These are phyloP conservation scores for Leucania comma DNA, from an alignment of 2,888 invertebrate species.

Conservation along the genomic window DNA sequence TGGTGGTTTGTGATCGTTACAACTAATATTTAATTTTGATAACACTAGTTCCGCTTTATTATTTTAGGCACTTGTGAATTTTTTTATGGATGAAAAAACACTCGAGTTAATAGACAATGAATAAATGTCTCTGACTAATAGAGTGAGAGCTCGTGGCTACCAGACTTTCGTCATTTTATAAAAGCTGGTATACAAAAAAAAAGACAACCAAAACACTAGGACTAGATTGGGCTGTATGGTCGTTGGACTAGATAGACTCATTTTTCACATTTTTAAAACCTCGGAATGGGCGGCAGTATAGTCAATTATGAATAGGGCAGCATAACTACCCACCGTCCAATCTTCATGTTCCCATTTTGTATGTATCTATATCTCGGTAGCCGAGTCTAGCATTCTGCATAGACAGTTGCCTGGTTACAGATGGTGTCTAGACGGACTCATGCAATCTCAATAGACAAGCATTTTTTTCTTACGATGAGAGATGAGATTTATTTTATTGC, in stretches of 20 bases:
- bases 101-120: too few relatives aligned
- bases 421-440: conserved; percentile 10
- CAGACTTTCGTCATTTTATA: too few relatives aligned
- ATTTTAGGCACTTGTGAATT: too few relatives aligned
- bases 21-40: too few relatives aligned
- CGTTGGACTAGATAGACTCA: too few relatives aligned
- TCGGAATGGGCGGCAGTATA: background rate
- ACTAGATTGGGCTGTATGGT: too few relatives aligned
- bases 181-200: too few relatives aligned
- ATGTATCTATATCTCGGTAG: background rate
- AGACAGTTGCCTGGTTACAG: background rate
- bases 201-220: background rate
- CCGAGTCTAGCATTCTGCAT: background rate
- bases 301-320: background rate
- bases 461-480: background rate
- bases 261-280: background rate
- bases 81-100: too few relatives aligned
- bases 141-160: too few relatives aligned
- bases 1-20: too few relatives aligned
- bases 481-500: background rate
- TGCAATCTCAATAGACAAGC: background rate
- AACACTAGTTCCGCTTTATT: too few relatives aligned
- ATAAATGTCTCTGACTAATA: too few relatives aligned
- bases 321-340: background rate
- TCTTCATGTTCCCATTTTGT: background rate